Evolutionary conservation across 2,797 vertebrate species (phyloP), one percentile per base, ranked within the genome.

Genomic region (Anguilla megastoma): DNA sequence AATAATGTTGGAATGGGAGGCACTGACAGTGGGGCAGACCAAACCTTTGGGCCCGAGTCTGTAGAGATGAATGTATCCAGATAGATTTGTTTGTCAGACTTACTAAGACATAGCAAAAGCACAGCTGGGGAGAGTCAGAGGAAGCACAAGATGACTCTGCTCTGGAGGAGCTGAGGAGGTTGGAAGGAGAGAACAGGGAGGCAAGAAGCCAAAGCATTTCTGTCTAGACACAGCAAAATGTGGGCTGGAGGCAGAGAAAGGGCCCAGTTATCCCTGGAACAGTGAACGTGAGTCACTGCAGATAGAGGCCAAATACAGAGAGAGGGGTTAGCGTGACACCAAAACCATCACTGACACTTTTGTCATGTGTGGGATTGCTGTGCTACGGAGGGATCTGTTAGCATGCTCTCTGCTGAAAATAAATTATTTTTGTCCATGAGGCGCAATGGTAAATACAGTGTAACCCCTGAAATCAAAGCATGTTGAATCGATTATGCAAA

Each of bases 121-220:
- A 86, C 91, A 93, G 92, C 91, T 92, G 92, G 90, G 88, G 88
- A 84, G 89, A 92, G 92, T 92, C 91, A 90, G 87, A 86, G 85
- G 87, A 90, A 85, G 86, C 71, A 56, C 85, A 54, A 54, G 87
- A 76, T 85, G 80, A 84, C 24, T 87, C 27, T 88, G 60, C 82
- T 88, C 41, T 85, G 56, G 85, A 58, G 71, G 84, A 83, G 82
- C 30, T 63, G 87, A 86, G 85, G 71, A 18, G 12, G 33, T 48
- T 69, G 88, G 87, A 80, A 76, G 79, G 60, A 52, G 60, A 71
- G 45, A 88, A 84, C 50, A 86, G 54, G 52, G 84, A 79, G 88
- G 33, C 87, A 48, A 63, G 69, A 80, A 85, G 91, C 91, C 91
- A 91, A 89, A 79, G 88, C 82, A 71, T 86, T 88, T 36, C 80